Conservation (phyloP, 2,797 vertebrate genomes). For the Hydrolagus colliei region DNA sequence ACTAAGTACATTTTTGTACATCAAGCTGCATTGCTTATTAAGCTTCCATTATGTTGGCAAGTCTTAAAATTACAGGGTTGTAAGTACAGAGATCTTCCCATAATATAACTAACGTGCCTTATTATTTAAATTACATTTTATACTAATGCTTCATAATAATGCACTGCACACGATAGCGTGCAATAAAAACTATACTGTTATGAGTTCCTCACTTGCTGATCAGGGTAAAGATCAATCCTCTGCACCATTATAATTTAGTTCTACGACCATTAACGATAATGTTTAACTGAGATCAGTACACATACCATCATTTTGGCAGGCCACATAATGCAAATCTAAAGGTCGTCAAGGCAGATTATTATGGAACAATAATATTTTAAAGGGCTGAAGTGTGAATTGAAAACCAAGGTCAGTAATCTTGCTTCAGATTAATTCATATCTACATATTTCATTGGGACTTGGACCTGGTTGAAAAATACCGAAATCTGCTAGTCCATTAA, state of each 20-base stretch:
- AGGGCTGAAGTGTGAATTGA: not conserved
- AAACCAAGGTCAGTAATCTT: too few relatives aligned
- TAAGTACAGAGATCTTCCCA: slow-evolving; percentile 8
- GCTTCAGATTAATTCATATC: not conserved
- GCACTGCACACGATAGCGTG: not conserved
- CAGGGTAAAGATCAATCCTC: slow-evolving; percentile 20
- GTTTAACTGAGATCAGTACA: slow-evolving; percentile 3
- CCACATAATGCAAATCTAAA: not conserved
- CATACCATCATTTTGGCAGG: not conserved
- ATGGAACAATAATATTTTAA: not conserved
- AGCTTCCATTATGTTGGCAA: slow-evolving; percentile 16
- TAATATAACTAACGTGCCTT: slow-evolving; percentile 24
- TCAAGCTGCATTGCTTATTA: slow-evolving; percentile 25
- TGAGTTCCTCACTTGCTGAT: slow-evolving; percentile 5
- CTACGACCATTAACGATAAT: not conserved
- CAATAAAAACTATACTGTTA: slow-evolving; percentile 20
- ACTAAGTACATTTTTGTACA: not conserved
- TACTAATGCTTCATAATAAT: slow-evolving; percentile 21
- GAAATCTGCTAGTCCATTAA: not conserved
- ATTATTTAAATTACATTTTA: slow-evolving; percentile 28
- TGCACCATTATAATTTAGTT: slow-evolving; percentile 11
- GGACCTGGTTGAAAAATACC: not conserved
- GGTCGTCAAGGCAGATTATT: not conserved
- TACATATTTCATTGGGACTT: not conserved
- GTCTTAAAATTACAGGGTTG: slow-evolving; percentile 18